A percentile compares a stretch with the other conserved stretches of the same genome.
Conservation (phyloP, 2,113 vertebrate species). For the Herpailurus yagouaroundi region DNA sequence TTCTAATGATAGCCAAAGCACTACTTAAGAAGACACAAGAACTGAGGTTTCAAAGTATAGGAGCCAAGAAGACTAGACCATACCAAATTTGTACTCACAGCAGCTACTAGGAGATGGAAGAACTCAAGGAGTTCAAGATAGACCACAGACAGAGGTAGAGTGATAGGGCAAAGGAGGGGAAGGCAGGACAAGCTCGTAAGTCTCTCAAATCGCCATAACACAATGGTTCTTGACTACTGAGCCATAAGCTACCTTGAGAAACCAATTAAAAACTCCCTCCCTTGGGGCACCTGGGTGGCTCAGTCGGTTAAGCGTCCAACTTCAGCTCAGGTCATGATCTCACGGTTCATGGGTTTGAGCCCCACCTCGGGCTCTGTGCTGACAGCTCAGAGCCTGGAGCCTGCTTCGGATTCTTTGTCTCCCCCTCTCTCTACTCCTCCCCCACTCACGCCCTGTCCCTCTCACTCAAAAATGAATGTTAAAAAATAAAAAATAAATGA, state of each 20-base stretch:
- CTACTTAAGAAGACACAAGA: not conserved
- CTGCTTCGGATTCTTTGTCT: too few relatives aligned
- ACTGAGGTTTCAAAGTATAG: not conserved
- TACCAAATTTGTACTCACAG: not conserved
- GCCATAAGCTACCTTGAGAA: not conserved
- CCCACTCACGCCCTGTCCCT: too few relatives aligned
- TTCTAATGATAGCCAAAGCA: not conserved
- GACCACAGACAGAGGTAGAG: not conserved
- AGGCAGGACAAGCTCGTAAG: not conserved
- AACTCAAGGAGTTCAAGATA: not conserved
- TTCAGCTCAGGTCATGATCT: too few relatives aligned
- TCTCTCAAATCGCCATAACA: not conserved
- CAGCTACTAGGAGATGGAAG: not conserved
- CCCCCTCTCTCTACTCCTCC: too few relatives aligned
- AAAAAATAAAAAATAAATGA: too few relatives aligned
- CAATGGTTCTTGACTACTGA: not conserved
- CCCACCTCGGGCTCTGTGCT: too few relatives aligned
- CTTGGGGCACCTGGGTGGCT: too few relatives aligned
- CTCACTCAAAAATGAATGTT: too few relatives aligned
- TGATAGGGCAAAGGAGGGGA: not conserved
- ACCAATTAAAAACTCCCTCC: not conserved
- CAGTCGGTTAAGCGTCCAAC: too few relatives aligned
- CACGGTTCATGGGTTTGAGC: too few relatives aligned
- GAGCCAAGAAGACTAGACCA: not conserved
- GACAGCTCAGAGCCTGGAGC: too few relatives aligned